Evolutionary conservation across 2,797 vertebrate genomes (phyloP).

Genomic region (Cuniculus paca): DNA sequence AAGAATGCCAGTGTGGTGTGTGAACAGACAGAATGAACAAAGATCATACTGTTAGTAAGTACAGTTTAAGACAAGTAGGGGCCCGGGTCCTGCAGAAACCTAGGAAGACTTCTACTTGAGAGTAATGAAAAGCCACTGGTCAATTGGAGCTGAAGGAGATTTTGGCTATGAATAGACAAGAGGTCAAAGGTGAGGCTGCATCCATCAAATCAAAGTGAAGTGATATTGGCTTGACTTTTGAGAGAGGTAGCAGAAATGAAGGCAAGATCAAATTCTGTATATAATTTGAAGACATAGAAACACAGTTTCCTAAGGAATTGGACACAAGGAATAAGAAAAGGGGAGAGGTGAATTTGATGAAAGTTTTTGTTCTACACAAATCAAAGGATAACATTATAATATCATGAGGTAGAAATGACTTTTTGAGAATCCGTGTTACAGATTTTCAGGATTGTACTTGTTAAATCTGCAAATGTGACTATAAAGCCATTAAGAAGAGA

Average conservation of each 20-base stretch:
- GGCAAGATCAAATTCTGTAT: background rate
- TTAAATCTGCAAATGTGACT: background rate
- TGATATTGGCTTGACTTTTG: background rate
- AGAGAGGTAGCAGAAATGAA: background rate
- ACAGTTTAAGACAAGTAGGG: background rate
- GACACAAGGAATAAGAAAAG: background rate
- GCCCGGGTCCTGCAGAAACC: background rate
- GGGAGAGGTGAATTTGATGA: background rate
- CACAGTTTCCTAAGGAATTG: background rate
- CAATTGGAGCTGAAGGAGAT: background rate
- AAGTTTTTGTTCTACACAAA: background rate
- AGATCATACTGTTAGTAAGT: background rate
- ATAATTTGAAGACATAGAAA: background rate
- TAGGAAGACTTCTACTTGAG: background rate
- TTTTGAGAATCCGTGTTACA: background rate
- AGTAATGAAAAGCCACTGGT: background rate
- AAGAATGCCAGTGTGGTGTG: background rate
- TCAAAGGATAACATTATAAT: background rate
- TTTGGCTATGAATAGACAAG: conserved; percentile 16
- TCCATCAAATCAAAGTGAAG: background rate
- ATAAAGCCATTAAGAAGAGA: background rate
- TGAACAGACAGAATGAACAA: background rate
- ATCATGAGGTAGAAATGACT: background rate
- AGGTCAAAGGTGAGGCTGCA: background rate
- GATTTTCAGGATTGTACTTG: background rate